Evolutionary conservation across 2,797 vertebrate genomes (phyloP).

Genomic region (Sylvia borin): DNA sequence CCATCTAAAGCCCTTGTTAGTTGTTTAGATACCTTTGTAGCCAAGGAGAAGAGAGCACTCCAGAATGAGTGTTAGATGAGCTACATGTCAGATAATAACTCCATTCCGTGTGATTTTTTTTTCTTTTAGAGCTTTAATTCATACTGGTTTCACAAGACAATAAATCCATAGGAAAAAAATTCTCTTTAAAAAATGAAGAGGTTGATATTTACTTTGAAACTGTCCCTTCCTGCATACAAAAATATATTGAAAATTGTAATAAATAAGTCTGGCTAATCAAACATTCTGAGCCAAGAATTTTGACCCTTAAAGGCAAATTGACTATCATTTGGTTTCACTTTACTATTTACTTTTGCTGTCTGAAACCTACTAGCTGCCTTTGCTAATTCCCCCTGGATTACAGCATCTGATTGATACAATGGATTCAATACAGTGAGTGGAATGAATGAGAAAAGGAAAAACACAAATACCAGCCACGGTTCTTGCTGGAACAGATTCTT

Average conservation of each 20-base stretch:
- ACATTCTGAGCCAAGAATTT: background rate
- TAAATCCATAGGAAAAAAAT: background rate
- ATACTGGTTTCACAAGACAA: background rate
- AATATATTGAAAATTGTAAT: background rate
- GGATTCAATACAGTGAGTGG: background rate
- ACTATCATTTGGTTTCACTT: background rate
- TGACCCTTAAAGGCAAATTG: background rate
- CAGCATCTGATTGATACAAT: background rate
- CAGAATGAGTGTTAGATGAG: background rate
- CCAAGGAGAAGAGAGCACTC: background rate
- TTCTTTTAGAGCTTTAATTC: background rate
- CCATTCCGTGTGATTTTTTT: background rate
- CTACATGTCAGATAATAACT: background rate
- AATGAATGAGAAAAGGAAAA: slow-evolving; percentile 33
- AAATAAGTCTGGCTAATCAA: background rate
- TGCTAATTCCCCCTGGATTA: background rate
- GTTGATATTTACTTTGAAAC: background rate
- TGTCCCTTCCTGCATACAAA: background rate
- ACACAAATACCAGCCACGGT: slow-evolving; percentile 79
- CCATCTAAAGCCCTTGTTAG: background rate
- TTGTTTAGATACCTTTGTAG: background rate
- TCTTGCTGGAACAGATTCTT: slow-evolving; percentile 82
- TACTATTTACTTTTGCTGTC: background rate
- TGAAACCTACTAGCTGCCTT: background rate
- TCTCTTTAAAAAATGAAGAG: background rate